A percentile compares a stretch with the other conserved stretches of the same genome.
Evolutionary conservation across 2,113 vertebrate genomes (phyloP).

Genomic region (Anarrhichthys ocellatus): DNA sequence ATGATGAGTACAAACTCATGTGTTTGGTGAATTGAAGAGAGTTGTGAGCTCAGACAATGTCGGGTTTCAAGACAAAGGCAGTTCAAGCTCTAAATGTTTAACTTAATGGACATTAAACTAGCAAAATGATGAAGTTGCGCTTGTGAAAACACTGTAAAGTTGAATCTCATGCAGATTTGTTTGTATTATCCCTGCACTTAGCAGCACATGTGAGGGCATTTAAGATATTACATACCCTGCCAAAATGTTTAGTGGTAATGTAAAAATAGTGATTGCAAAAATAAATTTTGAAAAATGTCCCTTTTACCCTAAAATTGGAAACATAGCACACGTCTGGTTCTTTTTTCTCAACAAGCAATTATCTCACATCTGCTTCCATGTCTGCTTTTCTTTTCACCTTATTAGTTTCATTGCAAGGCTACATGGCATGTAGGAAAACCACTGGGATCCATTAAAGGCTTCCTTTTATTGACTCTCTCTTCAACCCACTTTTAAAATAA

Average conservation of each 20-base stretch:
- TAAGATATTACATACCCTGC: conserved; percentile 8
- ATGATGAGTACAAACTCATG: neutral
- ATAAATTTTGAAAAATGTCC: neutral
- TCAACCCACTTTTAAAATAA: conserved; percentile 36
- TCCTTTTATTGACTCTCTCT: conserved; percentile 37
- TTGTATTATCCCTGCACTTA: conserved; percentile 29
- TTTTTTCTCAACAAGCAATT: conserved; percentile 26
- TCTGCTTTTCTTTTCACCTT: conserved; percentile 32
- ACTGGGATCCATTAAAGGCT: conserved; percentile 52
- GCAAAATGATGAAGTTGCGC: neutral
- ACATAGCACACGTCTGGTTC: neutral
- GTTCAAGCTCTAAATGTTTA: neutral
- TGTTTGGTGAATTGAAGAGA: conserved; percentile 1
- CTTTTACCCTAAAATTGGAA: conserved; percentile 23
- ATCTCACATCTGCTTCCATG: conserved; percentile 27
- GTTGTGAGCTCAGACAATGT: neutral
- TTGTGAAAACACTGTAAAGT: neutral
- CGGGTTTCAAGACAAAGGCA: conserved; percentile 1
- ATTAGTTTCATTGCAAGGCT: conserved; percentile 38
- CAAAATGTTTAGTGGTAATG: conserved; percentile 29
- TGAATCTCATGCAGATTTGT: conserved; percentile 41
- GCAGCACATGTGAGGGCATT: conserved; percentile 8
- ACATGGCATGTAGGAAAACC: conserved; percentile 36
- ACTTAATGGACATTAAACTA: neutral
- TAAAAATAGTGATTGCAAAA: conserved; percentile 12